phyloP scores from a whole-genome alignment of 2,113 vertebrate species.

The Meriones unguiculatus region DNA sequence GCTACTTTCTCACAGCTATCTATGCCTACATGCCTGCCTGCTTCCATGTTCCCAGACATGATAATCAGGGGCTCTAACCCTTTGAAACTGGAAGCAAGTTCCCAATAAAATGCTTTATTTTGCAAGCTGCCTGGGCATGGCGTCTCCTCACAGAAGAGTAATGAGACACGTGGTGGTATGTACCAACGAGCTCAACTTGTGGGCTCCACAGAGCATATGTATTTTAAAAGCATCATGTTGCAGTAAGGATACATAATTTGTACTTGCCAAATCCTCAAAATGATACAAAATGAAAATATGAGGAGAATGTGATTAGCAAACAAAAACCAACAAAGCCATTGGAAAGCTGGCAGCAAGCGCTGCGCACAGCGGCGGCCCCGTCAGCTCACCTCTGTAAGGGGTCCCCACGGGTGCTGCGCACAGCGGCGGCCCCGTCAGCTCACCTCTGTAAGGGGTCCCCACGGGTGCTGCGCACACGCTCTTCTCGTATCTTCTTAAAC shows the following conservation, averaged over 20 bases:
- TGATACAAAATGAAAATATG: neutral
- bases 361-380: conserved; percentile 75
- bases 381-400: conserved; percentile 89
- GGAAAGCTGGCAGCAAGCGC: neutral
- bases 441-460: conserved; percentile 91
- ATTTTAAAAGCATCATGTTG: neutral
- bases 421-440: conserved; percentile 23
- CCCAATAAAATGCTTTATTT: neutral
- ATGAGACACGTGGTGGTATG: neutral
- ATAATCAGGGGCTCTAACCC: too few species aligned
- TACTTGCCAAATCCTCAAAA: neutral
- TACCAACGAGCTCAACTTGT: neutral
- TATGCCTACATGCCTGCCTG: neutral
- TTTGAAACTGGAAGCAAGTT: too few species aligned
- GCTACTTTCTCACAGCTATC: neutral
- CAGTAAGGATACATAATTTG: neutral
- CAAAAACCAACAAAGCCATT: conserved; percentile 52
- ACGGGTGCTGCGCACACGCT: conserved; percentile 89
- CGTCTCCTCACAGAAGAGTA: neutral
- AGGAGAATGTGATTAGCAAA: neutral
- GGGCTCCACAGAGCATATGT: neutral
- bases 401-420: conserved; percentile 90
- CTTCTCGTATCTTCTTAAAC: conserved; percentile 91
- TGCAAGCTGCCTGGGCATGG: neutral
- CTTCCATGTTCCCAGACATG: neutral